Conservation (phyloP, 2,113 vertebrate species). For the Mugil cephalus region DNA sequence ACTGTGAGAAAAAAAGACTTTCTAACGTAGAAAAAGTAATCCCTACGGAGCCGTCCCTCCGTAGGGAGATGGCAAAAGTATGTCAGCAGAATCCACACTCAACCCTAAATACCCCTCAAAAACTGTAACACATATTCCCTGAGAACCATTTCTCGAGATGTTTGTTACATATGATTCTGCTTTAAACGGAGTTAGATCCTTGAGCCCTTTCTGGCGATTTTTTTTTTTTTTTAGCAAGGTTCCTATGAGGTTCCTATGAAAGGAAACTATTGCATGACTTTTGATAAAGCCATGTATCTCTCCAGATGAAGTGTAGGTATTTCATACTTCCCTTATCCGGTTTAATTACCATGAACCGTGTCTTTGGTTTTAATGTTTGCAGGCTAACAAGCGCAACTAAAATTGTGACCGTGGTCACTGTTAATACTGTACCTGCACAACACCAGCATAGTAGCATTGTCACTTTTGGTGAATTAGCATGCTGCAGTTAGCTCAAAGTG, state of each 20-base stretch:
- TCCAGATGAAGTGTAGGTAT: no score
- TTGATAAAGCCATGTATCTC: no score
- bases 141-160: neutral
- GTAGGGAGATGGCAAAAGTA: constrained; percentile 8
- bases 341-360: no score
- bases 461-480: neutral
- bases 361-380: no score
- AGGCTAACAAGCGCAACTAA: no score
- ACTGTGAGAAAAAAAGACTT: constrained; percentile 38
- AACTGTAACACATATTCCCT: constrained; percentile 2
- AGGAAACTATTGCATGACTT: no score
- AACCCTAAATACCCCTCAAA: constrained; percentile 11
- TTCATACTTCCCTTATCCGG: no score
- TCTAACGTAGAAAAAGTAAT: constrained; percentile 34
- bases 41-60: neutral
- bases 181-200: no score
- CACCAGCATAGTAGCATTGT: neutral
- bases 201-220: no score
- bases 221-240: no score
- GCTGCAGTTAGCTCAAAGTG: neutral
- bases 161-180: no score
- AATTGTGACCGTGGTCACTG: neutral
- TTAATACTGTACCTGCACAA: neutral
- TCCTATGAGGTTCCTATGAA: no score
- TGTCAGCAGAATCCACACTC: constrained; percentile 17